Percentiles rank a stretch among this genome's conserved stretches.
These are phyloP conservation scores for Brachyrhaphis roseni DNA, from an alignment of 2,797 vertebrate species.

Conservation along the genomic window DNA sequence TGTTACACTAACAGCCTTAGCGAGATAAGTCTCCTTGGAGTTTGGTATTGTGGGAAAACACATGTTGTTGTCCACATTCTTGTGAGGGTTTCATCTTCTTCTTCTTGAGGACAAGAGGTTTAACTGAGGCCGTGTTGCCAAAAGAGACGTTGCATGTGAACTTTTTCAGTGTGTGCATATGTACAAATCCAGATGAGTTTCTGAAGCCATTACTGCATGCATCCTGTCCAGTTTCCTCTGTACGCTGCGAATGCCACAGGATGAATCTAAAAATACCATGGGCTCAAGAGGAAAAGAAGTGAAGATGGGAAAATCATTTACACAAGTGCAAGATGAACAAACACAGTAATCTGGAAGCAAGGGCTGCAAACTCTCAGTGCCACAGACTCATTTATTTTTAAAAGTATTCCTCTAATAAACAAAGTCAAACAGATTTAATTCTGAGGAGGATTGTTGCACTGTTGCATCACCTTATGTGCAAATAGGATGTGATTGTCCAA, in stretches of 20 bases:
- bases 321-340: constrained; percentile 11
- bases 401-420: not conserved
- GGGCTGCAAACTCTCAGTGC: constrained; percentile 8
- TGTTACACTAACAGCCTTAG: constrained; percentile 36
- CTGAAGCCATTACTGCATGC: not conserved
- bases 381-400: not conserved
- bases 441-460: not conserved
- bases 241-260: constrained; percentile 28
- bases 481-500: not conserved
- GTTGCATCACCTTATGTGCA: not conserved
- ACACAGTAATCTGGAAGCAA: constrained; percentile 15
- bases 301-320: constrained; percentile 60
- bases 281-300: constrained; percentile 42
- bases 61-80: constrained; percentile 58
- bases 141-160: constrained; percentile 23
- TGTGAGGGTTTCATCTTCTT: constrained; percentile 36
- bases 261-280: constrained; percentile 68
- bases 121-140: constrained; percentile 43
- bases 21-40: constrained; percentile 40
- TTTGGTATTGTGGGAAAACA: constrained; percentile 67
- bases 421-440: not conserved
- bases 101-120: constrained; percentile 41
- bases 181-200: not conserved
- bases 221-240: constrained; percentile 44
- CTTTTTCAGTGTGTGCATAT: constrained; percentile 10